These are phyloP conservation scores for Agriopis aurantiaria DNA, from an alignment of 2,888 invertebrate genomes.

Conservation along the genomic window DNA sequence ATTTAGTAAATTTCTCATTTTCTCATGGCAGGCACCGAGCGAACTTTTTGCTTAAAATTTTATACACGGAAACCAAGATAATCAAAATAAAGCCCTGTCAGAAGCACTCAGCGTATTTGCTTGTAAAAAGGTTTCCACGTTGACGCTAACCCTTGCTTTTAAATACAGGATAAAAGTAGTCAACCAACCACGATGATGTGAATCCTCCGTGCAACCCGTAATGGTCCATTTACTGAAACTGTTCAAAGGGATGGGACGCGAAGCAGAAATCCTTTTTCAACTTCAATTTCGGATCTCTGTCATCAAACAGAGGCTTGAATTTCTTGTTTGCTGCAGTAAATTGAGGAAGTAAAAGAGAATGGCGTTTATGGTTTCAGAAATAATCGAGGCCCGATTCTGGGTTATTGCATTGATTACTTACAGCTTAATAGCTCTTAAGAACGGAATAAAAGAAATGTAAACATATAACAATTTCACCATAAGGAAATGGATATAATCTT, in stretches of 20 bases:
- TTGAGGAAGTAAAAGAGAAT: neutral
- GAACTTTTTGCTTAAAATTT: no score
- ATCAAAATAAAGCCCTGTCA: slow-evolving; percentile 4
- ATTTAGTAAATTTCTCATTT: no score
- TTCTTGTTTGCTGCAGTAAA: slow-evolving; percentile 6
- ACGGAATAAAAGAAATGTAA: no score
- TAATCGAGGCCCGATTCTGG: neutral
- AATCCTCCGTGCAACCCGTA: slow-evolving; percentile 20
- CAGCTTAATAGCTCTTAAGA: no score
- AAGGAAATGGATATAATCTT: no score
- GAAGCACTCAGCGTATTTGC: slow-evolving; percentile 2
- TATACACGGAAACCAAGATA: neutral
- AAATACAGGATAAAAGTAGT: slow-evolving; percentile 26
- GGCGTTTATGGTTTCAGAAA: neutral
- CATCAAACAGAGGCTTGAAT: slow-evolving; percentile 14
- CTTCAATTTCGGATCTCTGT: slow-evolving; percentile 9
- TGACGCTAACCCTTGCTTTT: slow-evolving; percentile 5
- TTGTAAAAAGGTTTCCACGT: slow-evolving; percentile 21
- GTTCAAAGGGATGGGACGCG: slow-evolving; percentile 17
- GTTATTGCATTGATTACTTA: neutral
- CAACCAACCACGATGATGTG: slow-evolving; percentile 8
- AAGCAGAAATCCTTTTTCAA: slow-evolving; percentile 22
- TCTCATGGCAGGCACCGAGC: no score
- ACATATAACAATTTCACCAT: no score
- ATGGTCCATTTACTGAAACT: slow-evolving; percentile 26